These are phyloP conservation scores for Drosophila neocordata DNA, from an alignment of 1,140 invertebrate genomes.

Conservation along the genomic window DNA sequence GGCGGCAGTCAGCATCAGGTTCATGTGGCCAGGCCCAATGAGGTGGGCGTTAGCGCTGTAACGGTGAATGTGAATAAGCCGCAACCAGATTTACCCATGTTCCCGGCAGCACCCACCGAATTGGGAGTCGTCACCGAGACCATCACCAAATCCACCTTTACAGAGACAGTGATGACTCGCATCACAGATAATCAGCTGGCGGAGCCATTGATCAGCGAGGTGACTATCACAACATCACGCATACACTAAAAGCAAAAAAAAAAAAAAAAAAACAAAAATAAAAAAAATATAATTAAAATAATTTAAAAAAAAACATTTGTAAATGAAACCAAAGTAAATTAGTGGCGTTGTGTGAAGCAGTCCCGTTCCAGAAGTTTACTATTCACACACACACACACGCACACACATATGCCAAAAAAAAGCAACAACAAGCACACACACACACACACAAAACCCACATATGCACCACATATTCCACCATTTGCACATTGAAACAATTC, in stretches of 20 bases:
- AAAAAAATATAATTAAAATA: neutral
- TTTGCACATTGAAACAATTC: slow-evolving; percentile 49
- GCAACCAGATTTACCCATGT: slow-evolving; percentile 86
- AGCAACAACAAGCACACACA: neutral
- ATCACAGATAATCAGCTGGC: slow-evolving; percentile 95
- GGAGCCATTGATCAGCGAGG: slow-evolving; percentile 93
- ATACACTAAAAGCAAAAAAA: slow-evolving; percentile 65
- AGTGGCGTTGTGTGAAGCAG: slow-evolving; percentile 5
- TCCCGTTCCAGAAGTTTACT: slow-evolving; percentile 25
- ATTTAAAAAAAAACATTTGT: slow-evolving; percentile 11
- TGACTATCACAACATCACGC: slow-evolving; percentile 84
- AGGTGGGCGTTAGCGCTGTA: slow-evolving; percentile 84
- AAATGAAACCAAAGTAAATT: slow-evolving; percentile 25
- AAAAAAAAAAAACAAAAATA: slow-evolving; percentile 14
- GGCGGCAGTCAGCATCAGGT: slow-evolving; percentile 83
- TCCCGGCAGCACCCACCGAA: slow-evolving; percentile 92
- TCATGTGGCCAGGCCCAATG: slow-evolving; percentile 77
- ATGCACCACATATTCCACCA: slow-evolving; percentile 35
- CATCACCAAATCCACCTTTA: slow-evolving; percentile 96
- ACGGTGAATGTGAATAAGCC: slow-evolving; percentile 89
- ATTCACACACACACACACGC: slow-evolving; percentile 28
- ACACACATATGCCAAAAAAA: slow-evolving; percentile 20
- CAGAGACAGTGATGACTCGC: slow-evolving; percentile 95
- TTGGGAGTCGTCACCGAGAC: slow-evolving; percentile 94
- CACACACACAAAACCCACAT: slow-evolving; percentile 23